Base-by-base conservation (phyloP, 2,888 invertebrate genomes). In the Baccha elongata region DNA sequence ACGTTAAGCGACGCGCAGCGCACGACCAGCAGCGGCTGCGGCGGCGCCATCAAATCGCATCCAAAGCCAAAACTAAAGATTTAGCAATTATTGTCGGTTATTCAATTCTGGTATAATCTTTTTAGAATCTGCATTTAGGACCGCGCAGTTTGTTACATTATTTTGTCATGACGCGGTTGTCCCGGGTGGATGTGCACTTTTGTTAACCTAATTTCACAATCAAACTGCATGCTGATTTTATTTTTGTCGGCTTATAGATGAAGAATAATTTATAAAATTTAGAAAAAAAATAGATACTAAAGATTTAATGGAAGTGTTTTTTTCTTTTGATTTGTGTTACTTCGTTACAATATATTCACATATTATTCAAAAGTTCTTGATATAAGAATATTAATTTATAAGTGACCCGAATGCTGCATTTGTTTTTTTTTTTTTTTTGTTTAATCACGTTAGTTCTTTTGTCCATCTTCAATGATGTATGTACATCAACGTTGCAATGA, bases 141-240 rank as follows among this genome's bases (percentile, higher is more conserved):
- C 37, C 2, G 40, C 4, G 23, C 8, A n/a, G 48, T 55, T 37
- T 55, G 15, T 37, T 55, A 37, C 55, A 55, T 55, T 55, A 55
- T 19, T 55, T 21, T 7, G 7, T 35, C 55, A 40, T 55, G 55
- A 55, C 17, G 55, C 21, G 13, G 13, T 23, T 48, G 23, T 48
- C 46, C 23, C 19, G 46, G 11, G 19, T 29, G 21, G 76, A 76
- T 67, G 71, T 60, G 64, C 65, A 58, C 37, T 62, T 69, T 68
- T 40, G 55, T 21, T 75, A 81, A 42, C 62, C 76, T 65, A 69
- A 64, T 80, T 80, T 80, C 74, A 69, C 74, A 80, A 79, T 2
- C 26, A 50, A 58, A 40, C 44, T 62, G 69, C 62, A 74, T 55
- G 64, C 37, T 55, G 55, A 55, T 37, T 55, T 23, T 11, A 21